Base-by-base conservation (phyloP, 2,113 vertebrate genomes). In the Cottus gobio region DNA sequence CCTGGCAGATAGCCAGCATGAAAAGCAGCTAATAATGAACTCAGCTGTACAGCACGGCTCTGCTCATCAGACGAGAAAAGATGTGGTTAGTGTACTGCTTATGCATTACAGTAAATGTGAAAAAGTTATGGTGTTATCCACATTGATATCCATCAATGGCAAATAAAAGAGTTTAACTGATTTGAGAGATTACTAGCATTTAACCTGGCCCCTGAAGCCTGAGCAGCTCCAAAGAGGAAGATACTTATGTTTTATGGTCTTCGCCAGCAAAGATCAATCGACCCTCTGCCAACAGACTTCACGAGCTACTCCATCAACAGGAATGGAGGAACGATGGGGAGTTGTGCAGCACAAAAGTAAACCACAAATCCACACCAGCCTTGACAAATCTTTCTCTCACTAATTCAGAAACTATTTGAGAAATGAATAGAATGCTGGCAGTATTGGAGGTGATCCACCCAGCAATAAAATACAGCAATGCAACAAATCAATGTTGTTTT, bases 1-100 rank as follows among this genome's bases (percentile, higher is more conserved):
- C 57, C 81, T 91, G 91, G 91, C 86, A 71, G 66, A 84, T 30
- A 37, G 80, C 91, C 90, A 92, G 75, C 75, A 79, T 50, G 78
- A 75, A 87, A 48, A 83, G 77, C 48, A 50, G 76, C 65, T 89
- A 87, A 85, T 90, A 90, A 90, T 79, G 83, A 81, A 86, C 66
- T 79, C 66, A 11, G 31, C 71, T 73, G 52, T 71, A 54, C 8
- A 4, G 44, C 0, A n/a, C 73, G 22, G 31, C 15, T 56, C 48
- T 44, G 50, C 68, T 84, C 83, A 84, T 79, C 77, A 44, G 48
- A 58, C 44, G 74, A 60, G 42, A 77, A 71, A 54, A 8, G 31
- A 46, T 2, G 4, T n/a, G 39, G 52, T 62, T 46, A 9, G 30
- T 74, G 36, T 50, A 48, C 24, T 54, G n/a, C 13, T 24, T 68